These are phyloP conservation scores for Bos taurus DNA, from an alignment of 2,113 vertebrate genomes.

Conservation along the genomic window ARS-UCD2.0 NC_037333.1:30874001-30874500, in stretches of 20 bases:
- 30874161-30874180: not conserved
- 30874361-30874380: fast-evolving
- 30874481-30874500: not conserved
- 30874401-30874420: fast-evolving
- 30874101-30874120: slow-evolving; percentile 16
- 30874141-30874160: not conserved
- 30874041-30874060: not conserved
- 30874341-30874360: not conserved
- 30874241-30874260: not conserved
- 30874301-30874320: not conserved
- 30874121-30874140: slow-evolving; percentile 10
- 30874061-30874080: not conserved
- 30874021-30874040: not conserved
- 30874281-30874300: not conserved
- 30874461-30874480: not conserved
- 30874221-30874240: not conserved
- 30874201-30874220: not conserved
- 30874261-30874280: not conserved
- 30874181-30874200: not conserved
- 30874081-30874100: not conserved
- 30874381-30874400: not conserved
- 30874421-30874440: fast-evolving
- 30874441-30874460: not conserved
- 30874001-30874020: not conserved
- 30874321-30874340: not conserved